Conservation (phyloP, 2,888 invertebrate species). For the Leistus spinibarbis region DNA sequence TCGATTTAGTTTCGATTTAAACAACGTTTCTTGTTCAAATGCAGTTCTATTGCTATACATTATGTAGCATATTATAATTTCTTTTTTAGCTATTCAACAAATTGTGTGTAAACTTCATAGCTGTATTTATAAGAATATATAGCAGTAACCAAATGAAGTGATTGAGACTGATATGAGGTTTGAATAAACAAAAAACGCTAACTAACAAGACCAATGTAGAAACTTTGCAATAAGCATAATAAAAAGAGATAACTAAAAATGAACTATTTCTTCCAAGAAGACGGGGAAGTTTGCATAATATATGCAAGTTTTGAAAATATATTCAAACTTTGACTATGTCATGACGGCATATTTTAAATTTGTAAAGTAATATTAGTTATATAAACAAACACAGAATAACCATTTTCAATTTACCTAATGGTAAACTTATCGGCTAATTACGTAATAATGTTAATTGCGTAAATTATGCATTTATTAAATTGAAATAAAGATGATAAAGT, state of each 20-base stretch:
- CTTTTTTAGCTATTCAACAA: too few relatives aligned
- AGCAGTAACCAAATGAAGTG: too few relatives aligned
- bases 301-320: neutral
- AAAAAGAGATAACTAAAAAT: neutral
- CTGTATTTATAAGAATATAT: too few relatives aligned
- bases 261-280: neutral
- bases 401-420: neutral
- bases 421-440: too few relatives aligned
- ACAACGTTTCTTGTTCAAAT: too few relatives aligned
- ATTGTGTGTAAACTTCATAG: too few relatives aligned
- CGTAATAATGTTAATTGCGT: too few relatives aligned
- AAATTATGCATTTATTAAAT: too few relatives aligned
- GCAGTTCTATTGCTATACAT: too few relatives aligned
- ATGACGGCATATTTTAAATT: neutral
- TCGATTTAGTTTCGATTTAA: too few relatives aligned
- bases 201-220: constrained; percentile 19
- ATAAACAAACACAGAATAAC: neutral
- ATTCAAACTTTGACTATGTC: neutral
- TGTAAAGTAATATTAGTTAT: neutral
- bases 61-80: too few relatives aligned
- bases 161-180: constrained; percentile 16
- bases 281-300: constrained; percentile 3
- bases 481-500: too few relatives aligned
- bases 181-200: constrained; percentile 12
- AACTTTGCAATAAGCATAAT: constrained; percentile 29